phyloP scores from a whole-genome alignment of 2,797 vertebrate species.

The Peromyscus aztecus region DNA sequence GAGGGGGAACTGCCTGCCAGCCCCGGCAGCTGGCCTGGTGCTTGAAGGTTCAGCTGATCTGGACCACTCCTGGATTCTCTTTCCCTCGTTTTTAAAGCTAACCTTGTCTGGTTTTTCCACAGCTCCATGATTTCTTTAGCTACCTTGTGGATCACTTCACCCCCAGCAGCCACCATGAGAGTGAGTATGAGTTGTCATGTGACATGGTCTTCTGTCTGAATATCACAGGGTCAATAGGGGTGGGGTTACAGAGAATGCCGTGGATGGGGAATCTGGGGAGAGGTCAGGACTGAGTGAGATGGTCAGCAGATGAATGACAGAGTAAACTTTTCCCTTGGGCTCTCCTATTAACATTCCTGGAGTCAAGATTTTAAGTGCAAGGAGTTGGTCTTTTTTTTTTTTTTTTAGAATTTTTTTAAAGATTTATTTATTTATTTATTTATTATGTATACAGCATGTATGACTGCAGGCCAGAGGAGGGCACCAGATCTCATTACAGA shows the following conservation, averaged over 20 bases:
- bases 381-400: neutral
- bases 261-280: neutral
- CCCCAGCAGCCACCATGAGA: constrained; percentile 90
- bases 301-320: neutral
- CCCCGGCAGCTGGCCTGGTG: neutral
- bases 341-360: neutral
- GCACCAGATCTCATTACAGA: no score
- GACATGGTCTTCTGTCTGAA: neutral
- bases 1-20: neutral
- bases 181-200: constrained; percentile 86
- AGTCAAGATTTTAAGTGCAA: neutral
- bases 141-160: constrained; percentile 95
- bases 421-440: no score
- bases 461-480: no score
- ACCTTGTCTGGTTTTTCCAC: constrained; percentile 71
- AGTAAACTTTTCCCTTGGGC: neutral
- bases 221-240: neutral
- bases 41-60: neutral
- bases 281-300: neutral
- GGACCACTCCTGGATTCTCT: neutral
- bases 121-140: constrained; percentile 96
- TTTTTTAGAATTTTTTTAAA: no score
- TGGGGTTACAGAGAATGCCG: neutral
- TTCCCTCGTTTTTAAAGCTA: neutral
- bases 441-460: no score